Evolutionary conservation across 2,113 vertebrate genomes (phyloP).

Genomic region (Eudorcas thomsonii): DNA sequence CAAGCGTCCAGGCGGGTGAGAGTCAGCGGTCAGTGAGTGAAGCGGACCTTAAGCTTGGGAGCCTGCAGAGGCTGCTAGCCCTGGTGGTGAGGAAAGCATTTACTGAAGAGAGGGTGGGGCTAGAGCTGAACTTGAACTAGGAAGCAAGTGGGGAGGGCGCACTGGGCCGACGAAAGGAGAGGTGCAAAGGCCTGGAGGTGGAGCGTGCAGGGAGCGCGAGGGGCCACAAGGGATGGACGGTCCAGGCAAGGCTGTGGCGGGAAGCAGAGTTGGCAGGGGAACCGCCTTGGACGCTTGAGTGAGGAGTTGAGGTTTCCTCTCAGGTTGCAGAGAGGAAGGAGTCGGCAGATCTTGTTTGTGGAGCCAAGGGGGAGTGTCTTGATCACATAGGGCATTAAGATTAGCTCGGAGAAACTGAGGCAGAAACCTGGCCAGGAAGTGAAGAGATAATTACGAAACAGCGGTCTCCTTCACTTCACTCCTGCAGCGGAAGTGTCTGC

Average conservation of each 20-base stretch:
- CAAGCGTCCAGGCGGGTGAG: background rate
- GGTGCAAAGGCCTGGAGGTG: background rate
- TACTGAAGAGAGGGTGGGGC: background rate
- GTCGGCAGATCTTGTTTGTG: background rate
- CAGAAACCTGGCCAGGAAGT: background rate
- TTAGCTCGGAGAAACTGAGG: slow-evolving; percentile 30
- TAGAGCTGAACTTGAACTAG: background rate
- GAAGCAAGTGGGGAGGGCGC: background rate
- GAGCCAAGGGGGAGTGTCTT: slow-evolving; percentile 12
- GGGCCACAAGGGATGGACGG: background rate
- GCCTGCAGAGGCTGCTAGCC: background rate
- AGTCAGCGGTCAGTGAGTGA: background rate
- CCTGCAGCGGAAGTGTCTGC: background rate
- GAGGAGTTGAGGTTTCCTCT: background rate
- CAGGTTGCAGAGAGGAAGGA: background rate
- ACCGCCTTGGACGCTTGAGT: background rate
- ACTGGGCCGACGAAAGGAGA: background rate
- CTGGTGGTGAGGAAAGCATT: background rate
- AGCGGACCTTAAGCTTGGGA: background rate
- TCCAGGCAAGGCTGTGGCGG: background rate
- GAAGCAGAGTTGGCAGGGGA: background rate
- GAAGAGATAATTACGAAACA: background rate
- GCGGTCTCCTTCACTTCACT: background rate
- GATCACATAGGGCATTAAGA: background rate
- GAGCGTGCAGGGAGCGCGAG: background rate